A percentile compares a stretch with the other conserved stretches of the same genome.
Evolutionary conservation across 1,140 invertebrate species (phyloP).

Genomic region (Prorops nasuta): DNA sequence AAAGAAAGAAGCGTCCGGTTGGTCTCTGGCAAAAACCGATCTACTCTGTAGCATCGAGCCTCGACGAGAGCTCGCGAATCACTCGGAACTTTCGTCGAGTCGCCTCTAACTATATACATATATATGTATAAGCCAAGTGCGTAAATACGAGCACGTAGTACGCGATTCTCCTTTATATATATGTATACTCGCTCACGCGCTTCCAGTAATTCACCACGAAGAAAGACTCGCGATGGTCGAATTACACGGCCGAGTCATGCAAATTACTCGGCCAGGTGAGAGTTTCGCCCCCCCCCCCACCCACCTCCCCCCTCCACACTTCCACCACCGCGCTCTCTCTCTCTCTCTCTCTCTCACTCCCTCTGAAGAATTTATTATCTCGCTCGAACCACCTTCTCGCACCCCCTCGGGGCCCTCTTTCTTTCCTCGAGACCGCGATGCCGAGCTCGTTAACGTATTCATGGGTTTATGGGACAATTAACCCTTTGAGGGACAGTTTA

Average conservation of each 20-base stretch:
- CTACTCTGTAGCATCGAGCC: too few relatives aligned
- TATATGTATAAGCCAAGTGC: too few relatives aligned
- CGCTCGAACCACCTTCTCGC: not conserved
- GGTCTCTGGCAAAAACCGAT: too few relatives aligned
- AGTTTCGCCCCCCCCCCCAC: not conserved
- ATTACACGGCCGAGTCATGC: not conserved
- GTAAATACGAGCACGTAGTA: too few relatives aligned
- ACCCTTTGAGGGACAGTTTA: conserved; percentile 59
- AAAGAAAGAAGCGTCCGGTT: too few relatives aligned
- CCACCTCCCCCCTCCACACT: not conserved
- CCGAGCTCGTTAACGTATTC: conserved; percentile 55
- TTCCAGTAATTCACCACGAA: not conserved
- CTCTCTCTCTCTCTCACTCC: not conserved
- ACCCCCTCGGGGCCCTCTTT: not conserved
- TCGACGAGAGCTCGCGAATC: too few relatives aligned
- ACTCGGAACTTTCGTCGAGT: too few relatives aligned
- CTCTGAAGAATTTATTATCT: not conserved
- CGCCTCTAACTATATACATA: too few relatives aligned
- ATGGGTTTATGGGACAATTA: conserved; percentile 56
- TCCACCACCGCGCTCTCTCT: not conserved
- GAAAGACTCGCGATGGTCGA: not conserved
- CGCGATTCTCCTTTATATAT: too few relatives aligned
- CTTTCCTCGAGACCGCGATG: not conserved
- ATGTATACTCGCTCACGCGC: too few relatives aligned
- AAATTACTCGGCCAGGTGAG: not conserved